phyloP scores from a whole-genome alignment of 1,140 invertebrate species.

The Arctopsyche grandis region DNA sequence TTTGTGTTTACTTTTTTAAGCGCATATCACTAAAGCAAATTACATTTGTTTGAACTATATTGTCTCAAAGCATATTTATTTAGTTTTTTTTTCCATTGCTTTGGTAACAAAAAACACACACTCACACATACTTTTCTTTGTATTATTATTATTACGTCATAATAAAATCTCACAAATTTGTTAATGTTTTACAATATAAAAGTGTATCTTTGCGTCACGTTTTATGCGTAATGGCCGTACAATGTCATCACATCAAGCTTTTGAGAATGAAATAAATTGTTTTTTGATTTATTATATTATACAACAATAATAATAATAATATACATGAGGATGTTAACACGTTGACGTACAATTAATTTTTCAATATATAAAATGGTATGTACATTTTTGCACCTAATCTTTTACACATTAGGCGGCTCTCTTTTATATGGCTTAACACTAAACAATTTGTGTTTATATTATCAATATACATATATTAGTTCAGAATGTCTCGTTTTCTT shows the following conservation, averaged over 20 bases:
- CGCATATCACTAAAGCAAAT: constrained; percentile 25
- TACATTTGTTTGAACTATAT: constrained; percentile 23
- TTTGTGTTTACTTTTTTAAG: constrained; percentile 9
- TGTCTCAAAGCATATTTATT: constrained; percentile 5
- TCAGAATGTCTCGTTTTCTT: not conserved
- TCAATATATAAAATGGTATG: not conserved
- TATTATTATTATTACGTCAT: constrained; percentile 1
- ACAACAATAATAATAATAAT: constrained; percentile 3
- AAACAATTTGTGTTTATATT: too few species aligned
- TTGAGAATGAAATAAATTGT: not conserved
- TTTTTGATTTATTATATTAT: not conserved
- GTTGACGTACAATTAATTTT: not conserved
- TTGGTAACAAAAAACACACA: constrained; percentile 25
- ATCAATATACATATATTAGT: too few species aligned
- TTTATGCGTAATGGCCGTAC: too few species aligned
- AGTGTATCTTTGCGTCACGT: too few species aligned
- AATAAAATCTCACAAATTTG: not conserved
- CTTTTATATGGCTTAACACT: too few species aligned
- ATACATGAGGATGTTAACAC: not conserved
- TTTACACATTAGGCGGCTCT: too few species aligned
- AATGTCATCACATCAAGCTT: too few species aligned
- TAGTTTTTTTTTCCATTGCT: constrained; percentile 4
- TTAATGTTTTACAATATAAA: too few species aligned
- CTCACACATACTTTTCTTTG: not conserved
- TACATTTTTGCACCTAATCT: not conserved